These are phyloP conservation scores for Geodia barretti DNA, from an alignment of 37 sponge, comb jelly and placozoan genomes.

Conservation along the genomic window DNA sequence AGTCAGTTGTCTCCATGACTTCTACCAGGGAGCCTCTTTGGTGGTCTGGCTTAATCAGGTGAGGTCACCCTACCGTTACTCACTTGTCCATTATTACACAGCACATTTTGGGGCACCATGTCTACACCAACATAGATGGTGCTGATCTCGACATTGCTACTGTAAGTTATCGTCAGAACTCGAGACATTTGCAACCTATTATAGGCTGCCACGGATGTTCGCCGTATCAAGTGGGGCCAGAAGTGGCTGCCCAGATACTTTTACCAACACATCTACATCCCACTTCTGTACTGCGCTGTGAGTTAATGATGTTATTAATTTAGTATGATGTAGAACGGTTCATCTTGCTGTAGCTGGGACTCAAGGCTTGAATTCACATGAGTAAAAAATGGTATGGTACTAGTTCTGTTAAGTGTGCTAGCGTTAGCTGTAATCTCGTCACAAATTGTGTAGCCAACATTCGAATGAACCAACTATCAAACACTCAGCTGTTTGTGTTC, in stretches of 20 bases:
- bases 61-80: not conserved
- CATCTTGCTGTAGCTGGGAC: not conserved
- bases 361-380: not conserved
- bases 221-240: slow-evolving; percentile 46
- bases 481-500: slow-evolving; percentile 8
- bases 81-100: not conserved
- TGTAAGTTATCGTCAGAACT: slow-evolving; percentile 33
- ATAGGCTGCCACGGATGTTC: slow-evolving; percentile 18
- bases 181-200: not conserved
- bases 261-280: slow-evolving; percentile 56
- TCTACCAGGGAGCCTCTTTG: slow-evolving; percentile 85
- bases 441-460: slow-evolving; percentile 41
- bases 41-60: slow-evolving; percentile 86
- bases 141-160: slow-evolving; percentile 70
- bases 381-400: not conserved
- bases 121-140: slow-evolving; percentile 65
- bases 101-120: slow-evolving; percentile 70
- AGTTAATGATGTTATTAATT: not conserved
- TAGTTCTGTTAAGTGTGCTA: not conserved
- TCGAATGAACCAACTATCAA: slow-evolving; percentile 23
- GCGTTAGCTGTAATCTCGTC: no score
- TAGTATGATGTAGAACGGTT: not conserved
- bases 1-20: slow-evolving; percentile 75
- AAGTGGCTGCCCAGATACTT: slow-evolving; percentile 47
- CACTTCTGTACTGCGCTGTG: slow-evolving; percentile 38